Conservation (phyloP, 2,797 vertebrate species). For the Halcyon leucocephala region DNA sequence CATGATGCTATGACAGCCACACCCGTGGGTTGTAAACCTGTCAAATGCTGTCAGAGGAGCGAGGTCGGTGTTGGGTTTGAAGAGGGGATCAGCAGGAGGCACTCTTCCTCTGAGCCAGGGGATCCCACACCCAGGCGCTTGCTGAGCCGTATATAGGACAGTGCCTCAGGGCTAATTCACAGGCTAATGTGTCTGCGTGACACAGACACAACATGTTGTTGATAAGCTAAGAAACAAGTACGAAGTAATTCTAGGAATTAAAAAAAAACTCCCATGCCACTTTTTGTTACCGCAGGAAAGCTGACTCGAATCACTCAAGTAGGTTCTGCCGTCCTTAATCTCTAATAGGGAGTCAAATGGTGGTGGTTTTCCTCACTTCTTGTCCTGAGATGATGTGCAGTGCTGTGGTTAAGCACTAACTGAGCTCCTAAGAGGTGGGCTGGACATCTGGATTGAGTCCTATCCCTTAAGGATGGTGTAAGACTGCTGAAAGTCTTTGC, state of each 20-base stretch:
- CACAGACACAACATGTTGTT: slow-evolving; percentile 66
- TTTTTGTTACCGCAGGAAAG: not conserved
- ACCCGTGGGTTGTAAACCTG: slow-evolving; percentile 70
- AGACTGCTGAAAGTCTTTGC: slow-evolving; percentile 1
- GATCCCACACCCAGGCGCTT: slow-evolving; percentile 41
- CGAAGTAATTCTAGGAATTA: slow-evolving; percentile 59
- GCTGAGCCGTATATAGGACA: slow-evolving; percentile 43
- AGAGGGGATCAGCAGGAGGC: slow-evolving; percentile 68
- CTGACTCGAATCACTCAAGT: not conserved
- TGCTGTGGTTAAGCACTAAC: not conserved
- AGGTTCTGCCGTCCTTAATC: not conserved
- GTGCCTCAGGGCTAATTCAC: slow-evolving; percentile 66
- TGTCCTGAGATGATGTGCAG: not conserved
- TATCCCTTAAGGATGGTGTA: not conserved
- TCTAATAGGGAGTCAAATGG: not conserved
- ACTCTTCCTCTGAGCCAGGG: slow-evolving; percentile 67
- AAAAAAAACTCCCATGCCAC: not conserved
- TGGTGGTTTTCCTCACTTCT: not conserved
- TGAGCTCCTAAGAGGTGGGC: not conserved
- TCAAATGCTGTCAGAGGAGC: slow-evolving; percentile 43
- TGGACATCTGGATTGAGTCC: not conserved
- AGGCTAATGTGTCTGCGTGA: slow-evolving; percentile 45
- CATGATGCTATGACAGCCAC: slow-evolving; percentile 67
- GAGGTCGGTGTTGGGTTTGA: slow-evolving; percentile 46
- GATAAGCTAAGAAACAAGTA: slow-evolving; percentile 64